Percentiles rank a stretch among this genome's conserved stretches.
Evolutionary conservation across 2,888 invertebrate genomes (phyloP).

Genomic region (Cosmia trapezina): DNA sequence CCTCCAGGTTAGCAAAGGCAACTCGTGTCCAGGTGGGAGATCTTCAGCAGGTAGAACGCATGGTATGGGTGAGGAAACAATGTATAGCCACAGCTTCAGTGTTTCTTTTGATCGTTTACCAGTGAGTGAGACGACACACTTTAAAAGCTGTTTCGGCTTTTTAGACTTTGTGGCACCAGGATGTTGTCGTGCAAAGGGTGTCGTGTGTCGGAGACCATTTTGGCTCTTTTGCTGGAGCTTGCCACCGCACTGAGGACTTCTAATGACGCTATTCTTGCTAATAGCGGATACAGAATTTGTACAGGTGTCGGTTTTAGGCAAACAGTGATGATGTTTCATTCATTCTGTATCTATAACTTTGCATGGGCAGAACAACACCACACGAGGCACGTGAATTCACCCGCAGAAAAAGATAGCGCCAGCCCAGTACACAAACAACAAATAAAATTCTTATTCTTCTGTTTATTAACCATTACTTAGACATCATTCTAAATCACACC

Average conservation of each 20-base stretch:
- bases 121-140: not conserved
- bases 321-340: not conserved
- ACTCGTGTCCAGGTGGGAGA: not conserved
- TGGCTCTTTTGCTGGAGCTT: not conserved
- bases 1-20: not conserved
- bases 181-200: not conserved
- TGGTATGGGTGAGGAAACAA: not conserved
- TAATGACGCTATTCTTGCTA: not conserved
- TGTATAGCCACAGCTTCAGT: not conserved
- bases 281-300: not conserved
- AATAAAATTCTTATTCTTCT: not conserved
- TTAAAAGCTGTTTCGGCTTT: not conserved
- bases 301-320: not conserved
- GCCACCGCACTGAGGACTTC: not conserved
- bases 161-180: not conserved
- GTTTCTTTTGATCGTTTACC: not conserved
- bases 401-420: not conserved
- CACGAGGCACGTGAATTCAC: not conserved
- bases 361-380: too few species aligned
- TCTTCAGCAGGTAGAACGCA: not conserved
- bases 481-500: not conserved
- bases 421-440: not conserved
- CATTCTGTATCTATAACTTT: not conserved
- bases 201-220: not conserved
- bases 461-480: not conserved